phyloP scores from a whole-genome alignment of 2,888 invertebrate species.

The Athrips mouffetella region DNA sequence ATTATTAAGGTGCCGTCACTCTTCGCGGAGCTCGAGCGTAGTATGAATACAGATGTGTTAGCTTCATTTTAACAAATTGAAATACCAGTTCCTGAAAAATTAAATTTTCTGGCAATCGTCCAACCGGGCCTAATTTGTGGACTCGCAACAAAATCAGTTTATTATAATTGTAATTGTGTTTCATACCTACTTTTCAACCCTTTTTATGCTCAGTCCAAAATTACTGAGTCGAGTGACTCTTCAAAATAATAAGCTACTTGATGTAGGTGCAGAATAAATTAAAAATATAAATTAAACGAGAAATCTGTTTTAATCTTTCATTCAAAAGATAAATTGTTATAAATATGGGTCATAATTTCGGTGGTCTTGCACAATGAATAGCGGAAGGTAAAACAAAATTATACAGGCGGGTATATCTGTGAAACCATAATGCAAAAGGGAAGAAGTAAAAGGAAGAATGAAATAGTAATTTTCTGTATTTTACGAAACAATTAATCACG shows the following conservation, averaged over 20 bases:
- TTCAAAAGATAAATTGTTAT: not conserved
- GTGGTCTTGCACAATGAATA: not conserved
- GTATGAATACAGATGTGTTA: conserved; percentile 20
- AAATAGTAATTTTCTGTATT: conserved; percentile 38
- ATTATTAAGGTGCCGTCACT: conserved; percentile 31
- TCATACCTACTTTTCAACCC: not conserved
- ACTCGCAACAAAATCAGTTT: not conserved
- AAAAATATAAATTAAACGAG: no score
- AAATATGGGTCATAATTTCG: conserved; percentile 10
- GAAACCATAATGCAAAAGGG: not conserved
- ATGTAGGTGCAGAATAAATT: no score
- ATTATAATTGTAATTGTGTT: not conserved
- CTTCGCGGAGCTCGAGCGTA: conserved; percentile 22
- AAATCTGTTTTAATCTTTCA: no score
- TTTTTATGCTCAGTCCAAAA: no score
- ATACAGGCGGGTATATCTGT: not conserved
- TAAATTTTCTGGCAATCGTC: conserved; percentile 7
- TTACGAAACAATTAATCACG: conserved; percentile 55
- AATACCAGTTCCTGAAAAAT: not conserved
- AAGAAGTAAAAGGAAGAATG: conserved; percentile 25
- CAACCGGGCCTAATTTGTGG: not conserved
- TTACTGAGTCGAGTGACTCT: no score
- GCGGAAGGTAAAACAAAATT: conserved; percentile 10
- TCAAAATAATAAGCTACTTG: no score
- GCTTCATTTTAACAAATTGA: conserved; percentile 14